phyloP scores from a whole-genome alignment of 92 coral and sea anemone species.

The Isaurus tuberculatus region DNA sequence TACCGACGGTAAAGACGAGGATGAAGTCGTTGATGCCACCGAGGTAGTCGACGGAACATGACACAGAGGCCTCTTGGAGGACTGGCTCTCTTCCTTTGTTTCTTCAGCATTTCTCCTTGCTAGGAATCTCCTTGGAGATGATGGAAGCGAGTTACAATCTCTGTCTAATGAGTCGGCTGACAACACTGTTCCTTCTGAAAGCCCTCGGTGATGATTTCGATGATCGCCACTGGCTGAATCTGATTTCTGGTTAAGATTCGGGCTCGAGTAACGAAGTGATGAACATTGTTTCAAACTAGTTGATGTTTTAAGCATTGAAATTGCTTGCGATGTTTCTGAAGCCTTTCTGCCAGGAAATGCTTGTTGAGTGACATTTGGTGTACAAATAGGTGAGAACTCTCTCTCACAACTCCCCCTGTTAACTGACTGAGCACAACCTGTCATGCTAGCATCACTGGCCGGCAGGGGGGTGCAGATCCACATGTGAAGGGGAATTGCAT shows the following conservation, averaged over 20 bases:
- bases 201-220: conserved; percentile 6
- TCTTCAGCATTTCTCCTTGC: conserved; percentile 18
- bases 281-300: conserved; percentile 45
- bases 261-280: conserved; percentile 54
- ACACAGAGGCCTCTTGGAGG: background rate
- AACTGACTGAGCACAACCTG: background rate
- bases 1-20: conserved; percentile 47
- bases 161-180: conserved; percentile 10
- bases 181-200: conserved; percentile 21
- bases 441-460: background rate
- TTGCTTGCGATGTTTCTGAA: conserved; percentile 46
- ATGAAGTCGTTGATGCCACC: conserved; percentile 19
- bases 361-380: background rate
- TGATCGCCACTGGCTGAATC: background rate
- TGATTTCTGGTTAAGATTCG: conserved; percentile 57
- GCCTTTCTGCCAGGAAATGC: conserved; percentile 35
- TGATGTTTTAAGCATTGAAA: conserved; percentile 40
- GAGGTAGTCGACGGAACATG: conserved; percentile 11
- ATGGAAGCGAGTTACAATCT: conserved; percentile 59
- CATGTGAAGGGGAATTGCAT: conserved; percentile 86
- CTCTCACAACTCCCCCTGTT: conserved; percentile 12
- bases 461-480: conserved; percentile 95
- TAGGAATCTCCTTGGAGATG: conserved; percentile 57
- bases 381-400: background rate
- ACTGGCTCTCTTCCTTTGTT: conserved; percentile 17